A percentile compares a stretch with the other conserved stretches of the same genome.
These are phyloP conservation scores for Drosophila ambigua DNA, from an alignment of 1,140 invertebrate species.

Conservation along the genomic window DNA sequence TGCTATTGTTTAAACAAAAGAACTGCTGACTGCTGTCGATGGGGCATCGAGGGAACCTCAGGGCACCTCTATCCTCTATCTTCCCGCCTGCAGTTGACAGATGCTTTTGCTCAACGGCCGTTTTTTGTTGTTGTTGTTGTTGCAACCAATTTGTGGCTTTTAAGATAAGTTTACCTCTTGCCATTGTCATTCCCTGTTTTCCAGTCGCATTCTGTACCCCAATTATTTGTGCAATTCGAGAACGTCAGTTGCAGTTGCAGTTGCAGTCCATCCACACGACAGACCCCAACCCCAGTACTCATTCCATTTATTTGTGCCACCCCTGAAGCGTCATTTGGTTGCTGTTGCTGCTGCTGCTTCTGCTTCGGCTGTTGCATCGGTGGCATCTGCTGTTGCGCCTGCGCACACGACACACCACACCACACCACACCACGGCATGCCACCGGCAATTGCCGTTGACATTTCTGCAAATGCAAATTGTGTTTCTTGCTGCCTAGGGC, in stretches of 20 bases:
- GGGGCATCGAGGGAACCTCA: background rate
- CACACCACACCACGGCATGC: slow-evolving; percentile 1
- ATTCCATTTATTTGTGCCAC: slow-evolving; percentile 39
- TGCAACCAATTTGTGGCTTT: background rate
- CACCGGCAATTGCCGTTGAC: slow-evolving; percentile 37
- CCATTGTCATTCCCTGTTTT: slow-evolving; percentile 11
- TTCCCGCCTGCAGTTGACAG: too few relatives aligned
- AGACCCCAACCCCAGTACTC: slow-evolving; percentile 34
- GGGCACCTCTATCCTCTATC: too few relatives aligned
- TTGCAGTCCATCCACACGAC: background rate
- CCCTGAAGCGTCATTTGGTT: slow-evolving; percentile 29
- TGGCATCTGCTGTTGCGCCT: slow-evolving; percentile 33
- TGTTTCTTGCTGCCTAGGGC: slow-evolving; percentile 31
- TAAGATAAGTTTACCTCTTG: background rate
- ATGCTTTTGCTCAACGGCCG: too few relatives aligned
- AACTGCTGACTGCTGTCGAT: slow-evolving; percentile 25
- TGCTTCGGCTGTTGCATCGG: background rate
- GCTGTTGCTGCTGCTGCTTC: slow-evolving; percentile 9
- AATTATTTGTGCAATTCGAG: slow-evolving; percentile 30
- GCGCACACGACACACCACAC: slow-evolving; percentile 28
- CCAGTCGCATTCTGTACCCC: slow-evolving; percentile 7
- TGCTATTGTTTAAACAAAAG: slow-evolving; percentile 29
- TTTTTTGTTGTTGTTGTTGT: too few relatives aligned
- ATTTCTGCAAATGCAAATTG: slow-evolving; percentile 45
- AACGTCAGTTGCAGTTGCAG: slow-evolving; percentile 36